Conservation (phyloP, 2,797 vertebrate genomes). For the Chelonia mydas region DNA sequence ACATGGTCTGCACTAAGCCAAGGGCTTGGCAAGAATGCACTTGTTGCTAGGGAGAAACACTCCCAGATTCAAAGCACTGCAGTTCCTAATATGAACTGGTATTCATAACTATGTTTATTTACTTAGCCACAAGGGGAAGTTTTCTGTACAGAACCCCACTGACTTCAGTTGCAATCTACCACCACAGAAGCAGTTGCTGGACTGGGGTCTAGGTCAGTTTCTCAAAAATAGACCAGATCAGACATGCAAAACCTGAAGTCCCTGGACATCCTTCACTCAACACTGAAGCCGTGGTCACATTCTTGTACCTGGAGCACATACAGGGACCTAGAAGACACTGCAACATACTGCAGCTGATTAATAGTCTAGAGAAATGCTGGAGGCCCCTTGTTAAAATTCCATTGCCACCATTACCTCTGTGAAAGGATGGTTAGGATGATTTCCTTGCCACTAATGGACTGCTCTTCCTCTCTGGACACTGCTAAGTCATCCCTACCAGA, state of each 20-base stretch:
- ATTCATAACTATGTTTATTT: background rate
- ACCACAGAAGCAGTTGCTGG: background rate
- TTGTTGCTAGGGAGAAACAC: background rate
- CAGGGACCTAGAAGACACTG: background rate
- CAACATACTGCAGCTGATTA: background rate
- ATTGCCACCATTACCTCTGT: background rate
- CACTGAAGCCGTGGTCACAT: background rate
- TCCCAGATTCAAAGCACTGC: background rate
- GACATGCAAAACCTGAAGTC: background rate
- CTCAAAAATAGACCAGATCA: rapidly evolving
- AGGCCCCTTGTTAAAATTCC: background rate
- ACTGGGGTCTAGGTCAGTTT: background rate
- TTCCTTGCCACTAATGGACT: background rate
- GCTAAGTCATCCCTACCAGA: background rate
- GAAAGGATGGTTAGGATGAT: background rate
- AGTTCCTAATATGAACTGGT: background rate
- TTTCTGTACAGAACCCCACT: background rate
- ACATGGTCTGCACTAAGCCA: background rate
- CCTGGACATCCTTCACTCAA: background rate
- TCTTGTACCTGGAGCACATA: background rate
- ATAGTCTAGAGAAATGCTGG: background rate
- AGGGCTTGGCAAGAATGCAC: background rate
- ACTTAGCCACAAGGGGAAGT: background rate
- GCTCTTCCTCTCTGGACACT: background rate
- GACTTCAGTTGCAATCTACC: background rate